Conservation (phyloP, 2,797 vertebrate species). For the Karalla daura region DNA sequence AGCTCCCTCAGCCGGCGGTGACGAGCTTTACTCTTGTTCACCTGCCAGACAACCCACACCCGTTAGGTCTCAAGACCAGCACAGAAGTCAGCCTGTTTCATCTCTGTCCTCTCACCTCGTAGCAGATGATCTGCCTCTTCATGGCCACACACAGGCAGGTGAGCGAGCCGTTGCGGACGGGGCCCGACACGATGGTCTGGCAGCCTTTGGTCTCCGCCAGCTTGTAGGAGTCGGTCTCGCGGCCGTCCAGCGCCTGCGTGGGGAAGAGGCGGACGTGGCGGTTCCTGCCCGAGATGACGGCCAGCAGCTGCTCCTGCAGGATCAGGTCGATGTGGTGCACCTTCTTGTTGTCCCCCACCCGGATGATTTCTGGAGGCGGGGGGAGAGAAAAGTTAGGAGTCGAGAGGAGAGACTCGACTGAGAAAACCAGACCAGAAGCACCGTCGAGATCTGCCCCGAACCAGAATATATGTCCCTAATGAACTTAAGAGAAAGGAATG, state of each 20-base stretch:
- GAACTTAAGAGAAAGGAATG: too few relatives aligned
- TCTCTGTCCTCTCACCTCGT: slow-evolving; percentile 81
- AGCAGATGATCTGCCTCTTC: slow-evolving; percentile 96
- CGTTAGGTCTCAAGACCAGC: too few relatives aligned
- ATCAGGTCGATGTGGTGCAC: slow-evolving; percentile 96
- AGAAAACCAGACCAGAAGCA: neutral
- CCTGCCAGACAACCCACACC: too few relatives aligned
- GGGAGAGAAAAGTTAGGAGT: neutral
- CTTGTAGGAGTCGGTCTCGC: slow-evolving; percentile 93
- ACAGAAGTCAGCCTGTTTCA: too few relatives aligned
- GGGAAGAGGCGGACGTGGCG: slow-evolving; percentile 96
- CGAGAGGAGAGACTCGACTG: too few relatives aligned
- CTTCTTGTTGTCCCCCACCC: slow-evolving; percentile 97
- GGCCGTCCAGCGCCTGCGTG: slow-evolving; percentile 90
- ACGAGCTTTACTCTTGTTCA: slow-evolving; percentile 91
- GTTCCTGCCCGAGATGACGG: slow-evolving; percentile 97
- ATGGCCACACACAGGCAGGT: slow-evolving; percentile 96
- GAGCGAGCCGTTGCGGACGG: slow-evolving; percentile 86
- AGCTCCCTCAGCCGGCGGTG: slow-evolving; percentile 94
- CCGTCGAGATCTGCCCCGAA: too few relatives aligned
- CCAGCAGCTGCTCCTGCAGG: slow-evolving; percentile 92
- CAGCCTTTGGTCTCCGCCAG: slow-evolving; percentile 96
- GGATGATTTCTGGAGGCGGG: slow-evolving; percentile 90
- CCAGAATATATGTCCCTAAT: too few relatives aligned
- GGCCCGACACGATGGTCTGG: slow-evolving; percentile 91